Percentiles rank a stretch among this genome's conserved stretches.
Evolutionary conservation across 1,140 invertebrate genomes (phyloP).

Genomic region (Heliothis virescens): DNA sequence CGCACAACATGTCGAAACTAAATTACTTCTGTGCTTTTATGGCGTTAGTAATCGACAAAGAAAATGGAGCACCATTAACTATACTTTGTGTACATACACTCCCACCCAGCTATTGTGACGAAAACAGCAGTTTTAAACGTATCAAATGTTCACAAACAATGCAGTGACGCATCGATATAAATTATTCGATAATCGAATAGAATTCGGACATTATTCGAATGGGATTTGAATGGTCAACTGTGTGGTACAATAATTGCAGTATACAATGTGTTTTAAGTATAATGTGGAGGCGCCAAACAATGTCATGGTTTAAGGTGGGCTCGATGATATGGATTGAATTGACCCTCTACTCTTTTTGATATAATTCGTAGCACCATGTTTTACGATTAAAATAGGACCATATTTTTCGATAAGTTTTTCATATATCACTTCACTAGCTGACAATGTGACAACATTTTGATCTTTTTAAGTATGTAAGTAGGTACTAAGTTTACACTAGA

Average conservation of each 20-base stretch:
- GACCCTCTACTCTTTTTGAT: background rate
- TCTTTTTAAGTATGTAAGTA: too few relatives aligned
- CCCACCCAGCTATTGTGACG: slow-evolving; percentile 7
- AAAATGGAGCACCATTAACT: slow-evolving; percentile 27
- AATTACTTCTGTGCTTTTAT: slow-evolving; percentile 28
- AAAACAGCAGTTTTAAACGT: slow-evolving; percentile 33
- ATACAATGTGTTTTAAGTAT: slow-evolving; percentile 36
- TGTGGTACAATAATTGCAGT: slow-evolving; percentile 41
- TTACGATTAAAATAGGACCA: too few relatives aligned
- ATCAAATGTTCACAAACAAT: slow-evolving; percentile 44
- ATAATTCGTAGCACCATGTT: too few relatives aligned
- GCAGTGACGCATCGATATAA: slow-evolving; percentile 42
- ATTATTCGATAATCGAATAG: slow-evolving; percentile 52
- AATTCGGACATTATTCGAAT: slow-evolving; percentile 49
- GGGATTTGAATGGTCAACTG: slow-evolving; percentile 36
- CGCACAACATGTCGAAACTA: background rate
- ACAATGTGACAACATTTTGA: too few relatives aligned
- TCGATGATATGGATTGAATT: slow-evolving; percentile 25
- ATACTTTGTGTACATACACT: slow-evolving; percentile 9
- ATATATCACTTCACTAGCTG: too few relatives aligned
- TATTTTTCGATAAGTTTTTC: too few relatives aligned
- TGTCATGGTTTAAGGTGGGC: slow-evolving; percentile 47
- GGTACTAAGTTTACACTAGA: too few relatives aligned
- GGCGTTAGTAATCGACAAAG: slow-evolving; percentile 21
- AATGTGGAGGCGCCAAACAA: slow-evolving; percentile 49